Evolutionary conservation across 1,140 invertebrate genomes (phyloP).

Genomic region (fruit fly (Drosophila melanogaster)): Release_6_plus_ISO1_MT NT_033777.3:7626001-7626500

Average conservation of each 20-base stretch:
- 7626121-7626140: slow-evolving; percentile 47
- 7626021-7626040: slow-evolving; percentile 31
- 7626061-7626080: slow-evolving; percentile 76
- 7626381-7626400: slow-evolving; percentile 50
- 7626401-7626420: slow-evolving; percentile 35
- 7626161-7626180: slow-evolving; percentile 43
- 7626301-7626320: slow-evolving; percentile 64
- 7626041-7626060: slow-evolving; percentile 64
- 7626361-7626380: slow-evolving; percentile 77
- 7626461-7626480: slow-evolving; percentile 56
- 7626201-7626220: slow-evolving; percentile 50
- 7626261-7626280: slow-evolving; percentile 9
- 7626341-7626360: slow-evolving; percentile 14
- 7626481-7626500: slow-evolving; percentile 61
- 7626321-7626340: slow-evolving; percentile 31
- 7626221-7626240: slow-evolving; percentile 53
- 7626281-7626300: slow-evolving; percentile 24
- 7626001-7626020: slow-evolving; percentile 28
- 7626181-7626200: slow-evolving; percentile 67
- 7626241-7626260: slow-evolving; percentile 20
- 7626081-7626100: slow-evolving; percentile 77
- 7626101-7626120: slow-evolving; percentile 45
- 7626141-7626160: slow-evolving; percentile 66
- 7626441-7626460: slow-evolving; percentile 38
- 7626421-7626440: slow-evolving; percentile 1